Evolutionary conservation across 2,888 invertebrate genomes (phyloP).

Genomic region (Andrena dorsata): DNA sequence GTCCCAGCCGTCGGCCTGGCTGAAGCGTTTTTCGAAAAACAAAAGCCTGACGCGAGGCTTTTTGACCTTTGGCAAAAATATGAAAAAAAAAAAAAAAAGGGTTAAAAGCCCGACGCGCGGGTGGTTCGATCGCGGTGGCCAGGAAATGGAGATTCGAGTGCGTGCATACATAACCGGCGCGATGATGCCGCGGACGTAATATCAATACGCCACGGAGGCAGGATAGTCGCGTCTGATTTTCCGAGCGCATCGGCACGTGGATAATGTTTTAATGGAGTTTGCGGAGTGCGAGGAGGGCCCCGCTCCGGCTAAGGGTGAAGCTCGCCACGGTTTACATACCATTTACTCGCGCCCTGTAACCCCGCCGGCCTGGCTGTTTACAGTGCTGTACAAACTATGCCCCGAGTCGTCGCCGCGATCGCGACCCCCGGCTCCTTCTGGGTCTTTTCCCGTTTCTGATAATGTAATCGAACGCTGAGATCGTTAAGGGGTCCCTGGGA

Average conservation of each 20-base stretch:
- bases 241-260: constrained; percentile 85
- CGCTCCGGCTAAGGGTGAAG: constrained; percentile 79
- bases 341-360: constrained; percentile 84
- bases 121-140: constrained; percentile 58
- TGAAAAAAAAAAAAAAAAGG: constrained; percentile 8
- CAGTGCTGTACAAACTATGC: constrained; percentile 82
- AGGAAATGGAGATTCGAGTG: constrained; percentile 72
- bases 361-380: constrained; percentile 79
- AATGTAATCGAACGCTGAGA: not conserved
- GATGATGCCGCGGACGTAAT: constrained; percentile 69
- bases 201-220: constrained; percentile 74
- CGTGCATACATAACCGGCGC: constrained; percentile 46
- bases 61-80: constrained; percentile 35
- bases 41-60: constrained; percentile 39
- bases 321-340: constrained; percentile 84
- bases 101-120: constrained; percentile 33
- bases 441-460: not conserved
- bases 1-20: constrained; percentile 12
- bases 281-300: constrained; percentile 78
- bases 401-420: constrained; percentile 39
- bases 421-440: constrained; percentile 14
- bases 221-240: constrained; percentile 84
- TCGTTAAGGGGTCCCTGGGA: not conserved
- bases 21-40: constrained; percentile 19
- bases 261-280: constrained; percentile 85